A percentile compares a stretch with the other conserved stretches of the same genome.
These are phyloP conservation scores for Trissoscelio sp. DNA, from an alignment of 2,888 invertebrate species.

Conservation along the genomic window DNA sequence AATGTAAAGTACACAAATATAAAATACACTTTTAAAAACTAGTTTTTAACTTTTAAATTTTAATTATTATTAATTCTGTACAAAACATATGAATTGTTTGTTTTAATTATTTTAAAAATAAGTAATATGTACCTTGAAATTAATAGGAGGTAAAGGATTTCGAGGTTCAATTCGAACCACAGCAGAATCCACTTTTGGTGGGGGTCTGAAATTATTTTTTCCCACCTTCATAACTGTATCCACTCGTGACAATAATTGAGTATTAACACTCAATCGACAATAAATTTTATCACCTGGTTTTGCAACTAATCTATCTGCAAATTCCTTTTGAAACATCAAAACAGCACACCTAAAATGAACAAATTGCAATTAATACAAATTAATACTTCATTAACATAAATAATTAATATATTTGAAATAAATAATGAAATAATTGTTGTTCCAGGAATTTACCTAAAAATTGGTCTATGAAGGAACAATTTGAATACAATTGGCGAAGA, in stretches of 20 bases:
- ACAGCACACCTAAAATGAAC: slow-evolving; percentile 97
- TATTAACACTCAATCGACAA: slow-evolving; percentile 97
- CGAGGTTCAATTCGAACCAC: slow-evolving; percentile 98
- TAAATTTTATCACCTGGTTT: slow-evolving; percentile 98
- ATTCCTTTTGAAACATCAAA: slow-evolving; percentile 99
- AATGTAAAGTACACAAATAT: no score
- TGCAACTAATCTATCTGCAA: slow-evolving; percentile 97
- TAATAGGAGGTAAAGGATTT: slow-evolving; percentile 98
- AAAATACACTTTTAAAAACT: not conserved
- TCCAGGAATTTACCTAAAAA: slow-evolving; percentile 78
- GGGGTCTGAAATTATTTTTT: slow-evolving; percentile 98
- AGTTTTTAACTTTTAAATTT: not conserved
- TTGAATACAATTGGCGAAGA: slow-evolving; percentile 98
- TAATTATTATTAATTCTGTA: no score
- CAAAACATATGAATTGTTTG: no score
- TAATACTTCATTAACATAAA: no score
- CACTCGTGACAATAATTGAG: slow-evolving; percentile 96
- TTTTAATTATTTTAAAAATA: not conserved
- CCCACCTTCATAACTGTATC: slow-evolving; percentile 99
- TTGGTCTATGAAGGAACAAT: slow-evolving; percentile 90
- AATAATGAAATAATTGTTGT: not conserved
- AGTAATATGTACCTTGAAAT: slow-evolving; percentile 89
- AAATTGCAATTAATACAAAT: no score
- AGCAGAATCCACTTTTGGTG: slow-evolving; percentile 99
- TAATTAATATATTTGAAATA: not conserved